These are phyloP conservation scores for Fringilla coelebs DNA, from an alignment of 2,797 vertebrate genomes.

Conservation along the genomic window DNA sequence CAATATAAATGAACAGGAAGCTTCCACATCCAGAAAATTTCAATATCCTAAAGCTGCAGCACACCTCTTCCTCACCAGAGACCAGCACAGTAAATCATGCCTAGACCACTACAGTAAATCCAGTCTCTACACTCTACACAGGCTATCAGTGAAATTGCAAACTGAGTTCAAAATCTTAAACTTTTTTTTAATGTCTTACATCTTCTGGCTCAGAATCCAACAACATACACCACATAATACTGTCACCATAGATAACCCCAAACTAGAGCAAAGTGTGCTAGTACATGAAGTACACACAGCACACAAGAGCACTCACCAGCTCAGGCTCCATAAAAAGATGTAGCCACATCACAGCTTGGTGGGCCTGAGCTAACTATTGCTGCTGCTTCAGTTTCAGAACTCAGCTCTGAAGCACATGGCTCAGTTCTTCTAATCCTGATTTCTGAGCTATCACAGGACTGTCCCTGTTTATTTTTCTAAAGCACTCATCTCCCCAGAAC, in stretches of 20 bases:
- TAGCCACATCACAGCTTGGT: neutral
- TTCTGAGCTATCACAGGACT: rapidly evolving
- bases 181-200: neutral
- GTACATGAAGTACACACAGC: neutral
- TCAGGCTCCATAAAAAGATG: neutral
- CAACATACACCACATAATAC: neutral
- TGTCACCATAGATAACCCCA: neutral
- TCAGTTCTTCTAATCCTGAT: neutral
- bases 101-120: neutral
- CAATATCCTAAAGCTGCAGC: neutral
- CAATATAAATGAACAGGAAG: neutral
- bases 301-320: neutral
- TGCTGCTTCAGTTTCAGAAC: neutral
- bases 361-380: neutral
- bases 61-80: neutral
- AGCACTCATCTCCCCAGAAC: neutral
- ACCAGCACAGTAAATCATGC: neutral
- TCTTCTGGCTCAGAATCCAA: neutral
- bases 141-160: neutral
- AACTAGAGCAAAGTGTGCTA: neutral
- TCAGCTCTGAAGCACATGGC: neutral
- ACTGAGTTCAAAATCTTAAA: neutral
- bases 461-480: neutral
- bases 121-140: neutral
- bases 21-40: neutral